phyloP scores from a whole-genome alignment of 1,140 invertebrate species.

The Homarus americanus region DNA sequence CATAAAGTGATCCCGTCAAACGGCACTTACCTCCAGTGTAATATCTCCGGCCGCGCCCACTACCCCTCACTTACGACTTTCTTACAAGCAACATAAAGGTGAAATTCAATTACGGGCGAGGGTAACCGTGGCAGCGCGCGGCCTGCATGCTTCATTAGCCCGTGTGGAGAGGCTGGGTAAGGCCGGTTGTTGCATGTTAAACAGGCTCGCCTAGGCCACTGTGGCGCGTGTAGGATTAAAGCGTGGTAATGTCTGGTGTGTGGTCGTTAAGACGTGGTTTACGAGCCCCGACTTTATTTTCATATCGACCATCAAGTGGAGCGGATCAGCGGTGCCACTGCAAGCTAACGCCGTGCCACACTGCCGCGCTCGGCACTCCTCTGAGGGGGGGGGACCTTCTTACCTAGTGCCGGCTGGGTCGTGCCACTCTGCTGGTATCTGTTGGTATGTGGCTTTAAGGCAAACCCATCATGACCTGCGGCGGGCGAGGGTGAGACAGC shows the following conservation, averaged over 20 bases:
- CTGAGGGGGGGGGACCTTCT: not conserved
- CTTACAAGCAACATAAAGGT: conserved; percentile 67
- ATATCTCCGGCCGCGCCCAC: conserved; percentile 64
- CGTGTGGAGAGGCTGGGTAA: conserved; percentile 44
- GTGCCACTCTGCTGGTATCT: too few relatives aligned
- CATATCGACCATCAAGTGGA: conserved; percentile 71
- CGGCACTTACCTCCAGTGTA: conserved; percentile 68
- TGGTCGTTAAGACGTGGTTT: conserved; percentile 70
- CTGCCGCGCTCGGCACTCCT: conserved; percentile 1
- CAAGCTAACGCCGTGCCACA: conserved; percentile 33
- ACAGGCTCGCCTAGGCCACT: conserved; percentile 33
- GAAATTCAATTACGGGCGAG: conserved; percentile 62
- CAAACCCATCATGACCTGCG: too few relatives aligned
- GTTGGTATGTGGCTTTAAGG: too few relatives aligned
- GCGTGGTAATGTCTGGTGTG: conserved; percentile 70
- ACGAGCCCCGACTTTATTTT: conserved; percentile 70
- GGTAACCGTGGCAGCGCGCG: conserved; percentile 23
- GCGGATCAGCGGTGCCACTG: conserved; percentile 68
- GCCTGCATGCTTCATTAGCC: conserved; percentile 36
- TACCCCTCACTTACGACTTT: conserved; percentile 61
- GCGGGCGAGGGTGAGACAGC: too few relatives aligned
- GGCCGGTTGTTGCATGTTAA: conserved; percentile 67
- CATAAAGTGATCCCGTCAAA: conserved; percentile 71
- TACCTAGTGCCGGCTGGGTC: not conserved
- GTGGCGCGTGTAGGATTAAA: conserved; percentile 66